Conservation (phyloP, 1,140 invertebrate species). For the Drosophila virilis region DNA sequence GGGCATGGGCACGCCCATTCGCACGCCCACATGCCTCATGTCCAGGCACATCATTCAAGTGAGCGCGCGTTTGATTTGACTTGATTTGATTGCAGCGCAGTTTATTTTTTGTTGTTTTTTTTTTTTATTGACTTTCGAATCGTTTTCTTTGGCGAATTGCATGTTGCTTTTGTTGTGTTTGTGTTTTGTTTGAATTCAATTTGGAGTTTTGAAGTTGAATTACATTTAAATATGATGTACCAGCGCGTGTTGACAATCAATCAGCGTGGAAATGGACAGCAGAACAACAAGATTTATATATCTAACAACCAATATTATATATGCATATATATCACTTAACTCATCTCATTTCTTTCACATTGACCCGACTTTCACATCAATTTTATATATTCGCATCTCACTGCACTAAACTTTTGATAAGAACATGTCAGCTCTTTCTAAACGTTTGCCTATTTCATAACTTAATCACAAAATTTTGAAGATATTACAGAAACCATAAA, state of each 20-base stretch:
- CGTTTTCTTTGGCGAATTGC: constrained; percentile 39
- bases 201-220: constrained; percentile 28
- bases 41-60: constrained; percentile 77
- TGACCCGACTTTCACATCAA: too few species aligned
- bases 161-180: constrained; percentile 66
- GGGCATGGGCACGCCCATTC: constrained; percentile 20
- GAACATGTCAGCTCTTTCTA: too few species aligned
- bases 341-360: constrained; percentile 28
- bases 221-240: constrained; percentile 26
- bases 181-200: constrained; percentile 16
- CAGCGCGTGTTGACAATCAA: constrained; percentile 6
- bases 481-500: too few species aligned
- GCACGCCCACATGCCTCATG: constrained; percentile 47
- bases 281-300: background rate
- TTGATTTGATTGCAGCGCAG: constrained; percentile 53
- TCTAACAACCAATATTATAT: background rate
- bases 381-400: too few species aligned
- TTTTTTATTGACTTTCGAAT: constrained; percentile 11
- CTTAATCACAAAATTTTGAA: too few species aligned
- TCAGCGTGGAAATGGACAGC: constrained; percentile 7
- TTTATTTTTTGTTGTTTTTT: constrained; percentile 33
- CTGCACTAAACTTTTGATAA: too few species aligned
- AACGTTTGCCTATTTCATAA: too few species aligned
- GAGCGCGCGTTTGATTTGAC: constrained; percentile 67
- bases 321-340: background rate